Conservation (phyloP, 2,113 vertebrate genomes). For the Odontesthes bonariensis region DNA sequence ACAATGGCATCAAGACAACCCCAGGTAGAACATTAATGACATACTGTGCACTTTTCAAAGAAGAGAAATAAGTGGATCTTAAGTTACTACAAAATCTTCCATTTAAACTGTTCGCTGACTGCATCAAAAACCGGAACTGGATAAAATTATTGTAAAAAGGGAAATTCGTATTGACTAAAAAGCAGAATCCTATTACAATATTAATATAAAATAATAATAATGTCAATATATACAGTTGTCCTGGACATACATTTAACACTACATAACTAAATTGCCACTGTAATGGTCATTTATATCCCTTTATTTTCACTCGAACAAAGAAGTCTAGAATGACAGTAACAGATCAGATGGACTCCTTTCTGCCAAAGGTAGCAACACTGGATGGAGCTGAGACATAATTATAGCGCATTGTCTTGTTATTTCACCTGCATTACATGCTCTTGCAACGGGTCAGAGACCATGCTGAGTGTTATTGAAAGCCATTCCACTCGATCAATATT, state of each 20-base stretch:
- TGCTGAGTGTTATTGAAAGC: slow-evolving; percentile 64
- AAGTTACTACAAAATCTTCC: not conserved
- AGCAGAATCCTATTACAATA: slow-evolving; percentile 21
- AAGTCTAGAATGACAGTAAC: slow-evolving; percentile 28
- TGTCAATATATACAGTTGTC: not conserved
- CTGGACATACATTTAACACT: not conserved
- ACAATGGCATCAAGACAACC: not conserved
- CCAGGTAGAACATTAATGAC: not conserved
- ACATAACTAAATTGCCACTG: slow-evolving; percentile 19
- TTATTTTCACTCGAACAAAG: slow-evolving; percentile 38
- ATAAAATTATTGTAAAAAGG: not conserved
- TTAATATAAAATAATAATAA: not conserved
- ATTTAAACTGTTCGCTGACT: not conserved
- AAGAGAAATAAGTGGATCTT: not conserved
- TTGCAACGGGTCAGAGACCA: slow-evolving; percentile 55
- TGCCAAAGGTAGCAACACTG: slow-evolving; percentile 22
- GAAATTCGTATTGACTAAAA: slow-evolving; percentile 34
- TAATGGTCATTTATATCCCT: slow-evolving; percentile 33
- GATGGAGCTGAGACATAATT: slow-evolving; percentile 64
- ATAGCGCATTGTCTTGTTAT: slow-evolving; percentile 68
- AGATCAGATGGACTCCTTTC: slow-evolving; percentile 22
- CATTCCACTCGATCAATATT: slow-evolving; percentile 74
- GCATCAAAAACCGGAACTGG: slow-evolving; percentile 11
- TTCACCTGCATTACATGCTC: slow-evolving; percentile 68
- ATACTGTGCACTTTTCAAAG: not conserved